phyloP scores from a whole-genome alignment of 2,113 vertebrate species.

The Brienomyrus brachyistius region DNA sequence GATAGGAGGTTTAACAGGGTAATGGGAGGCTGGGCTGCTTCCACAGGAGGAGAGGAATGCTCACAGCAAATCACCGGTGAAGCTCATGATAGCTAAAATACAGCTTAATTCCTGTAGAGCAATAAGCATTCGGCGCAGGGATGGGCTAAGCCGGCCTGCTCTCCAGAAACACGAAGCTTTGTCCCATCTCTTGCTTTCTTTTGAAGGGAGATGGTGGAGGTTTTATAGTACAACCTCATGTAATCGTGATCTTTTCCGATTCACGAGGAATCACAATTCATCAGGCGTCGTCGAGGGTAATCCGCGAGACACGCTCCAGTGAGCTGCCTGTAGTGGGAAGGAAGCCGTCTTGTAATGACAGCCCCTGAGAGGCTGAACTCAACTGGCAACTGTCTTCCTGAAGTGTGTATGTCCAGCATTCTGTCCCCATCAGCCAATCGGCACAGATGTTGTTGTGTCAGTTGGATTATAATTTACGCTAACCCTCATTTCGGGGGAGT shows the following conservation, averaged over 20 bases:
- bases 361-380: not conserved
- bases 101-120: not conserved
- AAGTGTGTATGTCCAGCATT: not conserved
- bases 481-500: not conserved
- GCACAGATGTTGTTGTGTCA: not conserved
- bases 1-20: not conserved
- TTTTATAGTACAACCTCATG: not conserved
- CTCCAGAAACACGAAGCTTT: not conserved
- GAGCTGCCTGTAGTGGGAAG: not conserved
- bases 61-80: not conserved
- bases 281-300: not conserved
- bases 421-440: not conserved
- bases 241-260: not conserved
- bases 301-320: not conserved
- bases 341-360: not conserved
- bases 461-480: not conserved
- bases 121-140: not conserved
- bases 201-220: not conserved
- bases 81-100: not conserved
- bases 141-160: not conserved
- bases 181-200: not conserved
- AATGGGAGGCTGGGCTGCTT: not conserved
- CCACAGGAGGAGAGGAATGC: not conserved
- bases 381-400: not conserved
- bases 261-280: not conserved